These are phyloP conservation scores for Acropternis orthonyx DNA, from an alignment of 2,797 vertebrate genomes.

Conservation along the genomic window DNA sequence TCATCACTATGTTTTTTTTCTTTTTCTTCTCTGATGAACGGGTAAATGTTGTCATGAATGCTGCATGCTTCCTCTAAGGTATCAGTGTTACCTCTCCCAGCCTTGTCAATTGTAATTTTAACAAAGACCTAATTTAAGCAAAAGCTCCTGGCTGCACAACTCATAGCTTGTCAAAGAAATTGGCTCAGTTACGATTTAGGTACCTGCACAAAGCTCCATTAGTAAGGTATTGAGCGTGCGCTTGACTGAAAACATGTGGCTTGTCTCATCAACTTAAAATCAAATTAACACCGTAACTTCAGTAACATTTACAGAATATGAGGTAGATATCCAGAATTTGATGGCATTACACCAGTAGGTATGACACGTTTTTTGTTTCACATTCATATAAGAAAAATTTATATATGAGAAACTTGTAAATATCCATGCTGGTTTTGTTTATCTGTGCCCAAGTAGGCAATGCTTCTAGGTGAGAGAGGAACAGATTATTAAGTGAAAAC, in stretches of 20 bases:
- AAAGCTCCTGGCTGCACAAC: background rate
- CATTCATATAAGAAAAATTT: background rate
- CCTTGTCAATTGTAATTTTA: background rate
- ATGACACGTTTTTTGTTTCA: background rate
- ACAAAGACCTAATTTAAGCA: background rate
- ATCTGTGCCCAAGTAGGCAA: background rate
- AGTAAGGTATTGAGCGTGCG: background rate
- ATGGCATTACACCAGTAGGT: background rate
- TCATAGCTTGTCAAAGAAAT: slow-evolving; percentile 13
- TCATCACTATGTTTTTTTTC: background rate
- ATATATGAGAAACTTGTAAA: background rate
- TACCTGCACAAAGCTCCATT: background rate
- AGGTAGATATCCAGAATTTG: background rate
- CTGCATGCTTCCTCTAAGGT: background rate
- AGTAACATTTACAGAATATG: background rate
- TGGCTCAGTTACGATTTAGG: background rate
- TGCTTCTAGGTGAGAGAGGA: background rate
- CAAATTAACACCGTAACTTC: background rate
- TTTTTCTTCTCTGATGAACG: background rate
- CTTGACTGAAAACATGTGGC: background rate
- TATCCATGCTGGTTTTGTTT: background rate
- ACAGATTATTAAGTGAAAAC: background rate
- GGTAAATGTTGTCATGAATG: background rate
- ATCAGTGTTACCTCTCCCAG: background rate
- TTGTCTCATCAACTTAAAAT: background rate